These are phyloP conservation scores for Elephas maximus DNA, from an alignment of 2,113 vertebrate species.

Conservation along the genomic window DNA sequence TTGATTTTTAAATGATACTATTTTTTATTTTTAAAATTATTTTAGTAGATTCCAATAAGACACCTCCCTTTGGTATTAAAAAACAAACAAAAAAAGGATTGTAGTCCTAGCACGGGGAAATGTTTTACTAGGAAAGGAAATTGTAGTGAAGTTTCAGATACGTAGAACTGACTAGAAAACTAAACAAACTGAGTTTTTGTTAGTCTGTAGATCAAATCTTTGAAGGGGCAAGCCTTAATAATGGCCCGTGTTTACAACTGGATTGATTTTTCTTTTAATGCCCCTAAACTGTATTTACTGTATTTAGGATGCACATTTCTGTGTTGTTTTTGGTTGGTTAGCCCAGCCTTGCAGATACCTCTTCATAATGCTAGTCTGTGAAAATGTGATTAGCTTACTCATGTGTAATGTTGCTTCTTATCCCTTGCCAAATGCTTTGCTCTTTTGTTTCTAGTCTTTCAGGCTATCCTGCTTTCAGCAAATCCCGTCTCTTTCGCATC, in stretches of 20 bases:
- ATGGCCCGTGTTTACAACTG: constrained; percentile 33
- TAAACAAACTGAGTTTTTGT: constrained; percentile 60
- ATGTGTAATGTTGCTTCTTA: constrained; percentile 51
- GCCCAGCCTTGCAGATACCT: constrained; percentile 74
- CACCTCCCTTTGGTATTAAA: constrained; percentile 50
- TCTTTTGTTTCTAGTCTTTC: constrained; percentile 71
- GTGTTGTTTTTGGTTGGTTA: constrained; percentile 75
- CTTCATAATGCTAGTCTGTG: constrained; percentile 53
- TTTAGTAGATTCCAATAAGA: constrained; percentile 61
- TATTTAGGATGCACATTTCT: constrained; percentile 71
- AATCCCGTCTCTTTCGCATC: constrained; percentile 55
- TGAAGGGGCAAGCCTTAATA: constrained; percentile 36
- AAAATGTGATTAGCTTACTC: constrained; percentile 37
- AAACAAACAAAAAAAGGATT: background rate
- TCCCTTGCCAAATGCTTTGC: constrained; percentile 42
- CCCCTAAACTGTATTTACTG: background rate
- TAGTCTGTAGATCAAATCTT: constrained; percentile 58
- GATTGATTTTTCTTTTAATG: constrained; percentile 67
- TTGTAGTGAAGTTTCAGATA: constrained; percentile 50
- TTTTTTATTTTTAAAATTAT: constrained; percentile 70
- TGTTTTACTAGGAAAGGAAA: constrained; percentile 60
- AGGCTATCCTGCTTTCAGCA: constrained; percentile 55
- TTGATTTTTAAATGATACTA: constrained; percentile 63
- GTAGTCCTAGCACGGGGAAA: constrained; percentile 18
- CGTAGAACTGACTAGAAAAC: constrained; percentile 55